phyloP scores from a whole-genome alignment of 2,888 invertebrate species.

The Erebia aethiops region DNA sequence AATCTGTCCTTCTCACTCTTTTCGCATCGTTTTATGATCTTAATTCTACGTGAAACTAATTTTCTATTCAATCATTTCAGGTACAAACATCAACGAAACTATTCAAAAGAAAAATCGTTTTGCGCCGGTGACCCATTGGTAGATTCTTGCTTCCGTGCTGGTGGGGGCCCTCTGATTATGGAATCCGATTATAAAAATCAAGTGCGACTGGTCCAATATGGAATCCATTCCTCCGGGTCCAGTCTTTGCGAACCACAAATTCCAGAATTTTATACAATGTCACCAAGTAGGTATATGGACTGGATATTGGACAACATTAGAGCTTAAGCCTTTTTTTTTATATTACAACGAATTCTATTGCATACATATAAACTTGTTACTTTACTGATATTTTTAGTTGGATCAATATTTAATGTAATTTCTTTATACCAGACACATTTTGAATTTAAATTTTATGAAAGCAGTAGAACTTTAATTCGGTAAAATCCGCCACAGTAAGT shows the following conservation, averaged over 20 bases:
- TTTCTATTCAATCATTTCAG: too few relatives aligned
- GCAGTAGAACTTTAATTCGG: too few relatives aligned
- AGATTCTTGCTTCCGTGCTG: conserved; percentile 87
- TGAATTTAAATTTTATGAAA: too few relatives aligned
- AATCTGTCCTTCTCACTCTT: too few relatives aligned
- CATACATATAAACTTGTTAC: too few relatives aligned
- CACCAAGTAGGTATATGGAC: conserved; percentile 57
- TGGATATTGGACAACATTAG: conserved; percentile 62
- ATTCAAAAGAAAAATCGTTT: conserved; percentile 18
- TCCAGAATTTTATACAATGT: conserved; percentile 73
- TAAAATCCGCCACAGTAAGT: too few relatives aligned
- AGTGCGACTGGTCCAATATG: conserved; percentile 47
- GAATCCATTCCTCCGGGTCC: conserved; percentile 50
- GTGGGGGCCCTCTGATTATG: conserved; percentile 84
- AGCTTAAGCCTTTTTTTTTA: conserved; percentile 30
- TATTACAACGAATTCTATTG: background rate
- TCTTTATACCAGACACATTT: too few relatives aligned
- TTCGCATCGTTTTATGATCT: too few relatives aligned
- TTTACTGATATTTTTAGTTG: too few relatives aligned
- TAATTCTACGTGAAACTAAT: too few relatives aligned
- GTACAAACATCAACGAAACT: background rate
- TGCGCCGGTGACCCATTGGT: conserved; percentile 67
- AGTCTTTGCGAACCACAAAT: conserved; percentile 52
- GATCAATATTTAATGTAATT: too few relatives aligned
- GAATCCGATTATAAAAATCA: conserved; percentile 31